Evolutionary conservation across 35 echinoderm and acorn worm species (phyloP).

Genomic region (Acanthaster planci): DNA sequence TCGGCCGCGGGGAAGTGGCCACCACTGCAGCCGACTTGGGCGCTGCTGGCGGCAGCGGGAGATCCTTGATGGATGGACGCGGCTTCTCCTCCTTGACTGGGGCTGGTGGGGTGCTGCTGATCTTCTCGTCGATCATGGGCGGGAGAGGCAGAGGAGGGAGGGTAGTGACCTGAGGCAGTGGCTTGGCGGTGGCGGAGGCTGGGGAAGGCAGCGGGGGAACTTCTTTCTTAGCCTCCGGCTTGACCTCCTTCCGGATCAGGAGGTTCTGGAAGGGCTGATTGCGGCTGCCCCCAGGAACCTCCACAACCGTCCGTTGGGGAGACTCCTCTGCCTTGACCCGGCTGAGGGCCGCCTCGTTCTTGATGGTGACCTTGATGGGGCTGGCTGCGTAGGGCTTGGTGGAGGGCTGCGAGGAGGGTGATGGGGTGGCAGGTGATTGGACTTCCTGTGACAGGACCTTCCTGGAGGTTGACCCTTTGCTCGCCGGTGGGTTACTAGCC

Average conservation of each 20-base stretch:
- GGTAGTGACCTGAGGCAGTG: slow-evolving; percentile 35
- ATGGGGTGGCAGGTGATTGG: slow-evolving; percentile 17
- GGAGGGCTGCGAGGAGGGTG: too few relatives aligned
- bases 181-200: slow-evolving; percentile 36
- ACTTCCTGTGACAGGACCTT: slow-evolving; percentile 24
- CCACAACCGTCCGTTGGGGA: slow-evolving; percentile 46
- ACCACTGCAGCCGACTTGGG: slow-evolving; percentile 34
- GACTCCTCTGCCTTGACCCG: slow-evolving; percentile 20
- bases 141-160: slow-evolving; percentile 67
- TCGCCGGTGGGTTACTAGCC: not conserved
- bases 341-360: slow-evolving; percentile 44
- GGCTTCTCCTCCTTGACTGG: slow-evolving; percentile 45
- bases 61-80: slow-evolving; percentile 58
- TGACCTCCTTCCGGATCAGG: slow-evolving; percentile 75
- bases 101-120: slow-evolving; percentile 14
- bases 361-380: slow-evolving; percentile 62
- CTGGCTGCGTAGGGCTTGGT: slow-evolving; percentile 41
- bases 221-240: slow-evolving; percentile 45
- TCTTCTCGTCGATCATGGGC: slow-evolving; percentile 63
- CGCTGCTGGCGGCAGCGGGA: slow-evolving; percentile 74
- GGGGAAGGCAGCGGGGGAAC: slow-evolving; percentile 9
- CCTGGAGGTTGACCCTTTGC: not conserved
- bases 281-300: slow-evolving; percentile 38
- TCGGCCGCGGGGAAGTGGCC: slow-evolving; percentile 42
- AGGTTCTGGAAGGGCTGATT: slow-evolving; percentile 60